Evolutionary conservation across 2,888 invertebrate genomes (phyloP), one percentile per base, ranked within the genome.

Genomic region (Buathra laborator): DNA sequence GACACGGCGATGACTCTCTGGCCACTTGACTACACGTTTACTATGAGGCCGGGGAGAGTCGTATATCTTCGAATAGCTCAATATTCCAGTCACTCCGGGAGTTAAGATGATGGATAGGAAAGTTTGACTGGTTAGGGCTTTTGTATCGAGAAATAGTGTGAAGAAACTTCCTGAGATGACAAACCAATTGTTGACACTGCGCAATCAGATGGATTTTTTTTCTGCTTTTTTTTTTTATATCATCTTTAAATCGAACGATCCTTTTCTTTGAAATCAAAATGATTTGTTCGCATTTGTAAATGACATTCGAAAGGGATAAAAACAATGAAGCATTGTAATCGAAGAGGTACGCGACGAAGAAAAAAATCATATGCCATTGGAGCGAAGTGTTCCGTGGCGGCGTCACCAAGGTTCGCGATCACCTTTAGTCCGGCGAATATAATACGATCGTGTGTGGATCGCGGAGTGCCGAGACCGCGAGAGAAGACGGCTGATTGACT

Each of bases 401-500:
- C 62, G 86, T 81, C 84, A 86, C 81, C 80, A 44, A 84, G 72
- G 70, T 44, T 7, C 51, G 16, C 71, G 74, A 37, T 37, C 48
- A 37, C 48, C 16, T 48, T 64, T 24, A 80, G 67, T 59, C 37
- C 68, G 51, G 43, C 62, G 51, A 29, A 56, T 43, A 66, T 62
- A 32, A 51, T 37, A 10, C 67, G 43, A 43, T 66, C 43, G 32
- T 24, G 53, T 43, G 70, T 44, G 59, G 48, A 74, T 43, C 44
- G 66, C 32, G 37, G 70, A 43, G 53, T 62, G 68, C 37, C 37
- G 74, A 37, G 74, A 80, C 44, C 51, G 67, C 59, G 66, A 75
- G 83, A 79, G 82, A 77, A 84, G 86, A 72, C 86, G 88, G 91
- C 90, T 93, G 93, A 93, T 93, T 93, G 92, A 93, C 92, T 93